These are phyloP conservation scores for Dastarcus helophoroides DNA, from an alignment of 2,888 invertebrate genomes.

Conservation along the genomic window DNA sequence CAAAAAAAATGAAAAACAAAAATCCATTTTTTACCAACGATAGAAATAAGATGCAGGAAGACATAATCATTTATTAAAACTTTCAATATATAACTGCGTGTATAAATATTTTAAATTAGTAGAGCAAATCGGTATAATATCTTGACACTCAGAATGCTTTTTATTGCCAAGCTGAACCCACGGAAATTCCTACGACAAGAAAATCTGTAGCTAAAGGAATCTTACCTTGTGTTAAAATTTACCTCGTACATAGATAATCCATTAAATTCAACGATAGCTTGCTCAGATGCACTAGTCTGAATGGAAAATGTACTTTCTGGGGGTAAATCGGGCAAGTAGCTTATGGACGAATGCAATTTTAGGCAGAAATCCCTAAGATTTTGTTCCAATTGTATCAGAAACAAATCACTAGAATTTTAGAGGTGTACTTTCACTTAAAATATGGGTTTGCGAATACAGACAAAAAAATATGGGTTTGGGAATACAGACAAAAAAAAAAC, in stretches of 20 bases:
- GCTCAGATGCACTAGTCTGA: slow-evolving; percentile 47
- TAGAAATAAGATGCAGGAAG: no score
- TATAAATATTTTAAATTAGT: slow-evolving; percentile 34
- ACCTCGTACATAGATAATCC: slow-evolving; percentile 42
- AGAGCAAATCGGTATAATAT: slow-evolving; percentile 38
- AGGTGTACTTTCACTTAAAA: no score
- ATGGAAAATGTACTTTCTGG: slow-evolving; percentile 49
- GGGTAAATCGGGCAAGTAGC: slow-evolving; percentile 41
- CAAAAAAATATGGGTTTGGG: neutral
- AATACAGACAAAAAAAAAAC: slow-evolving; percentile 27
- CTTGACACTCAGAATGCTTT: slow-evolving; percentile 22
- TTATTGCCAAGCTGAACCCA: slow-evolving; percentile 36
- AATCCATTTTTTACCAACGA: no score
- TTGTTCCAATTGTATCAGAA: slow-evolving; percentile 50
- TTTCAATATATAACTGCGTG: slow-evolving; percentile 30
- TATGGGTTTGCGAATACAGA: neutral
- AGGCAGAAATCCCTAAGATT: slow-evolving; percentile 49
- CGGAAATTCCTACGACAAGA: slow-evolving; percentile 35
- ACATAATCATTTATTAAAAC: no score
- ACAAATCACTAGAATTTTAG: slow-evolving; percentile 40
- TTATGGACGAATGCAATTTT: slow-evolving; percentile 41
- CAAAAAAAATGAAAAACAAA: no score
- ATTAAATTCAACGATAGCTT: slow-evolving; percentile 43
- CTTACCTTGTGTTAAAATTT: slow-evolving; percentile 8
- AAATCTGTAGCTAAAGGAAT: slow-evolving; percentile 4